Percentiles rank a stretch among this genome's conserved stretches.
Evolutionary conservation across 2,797 vertebrate genomes (phyloP).

Genomic region (Premnoplex brunnescens): DNA sequence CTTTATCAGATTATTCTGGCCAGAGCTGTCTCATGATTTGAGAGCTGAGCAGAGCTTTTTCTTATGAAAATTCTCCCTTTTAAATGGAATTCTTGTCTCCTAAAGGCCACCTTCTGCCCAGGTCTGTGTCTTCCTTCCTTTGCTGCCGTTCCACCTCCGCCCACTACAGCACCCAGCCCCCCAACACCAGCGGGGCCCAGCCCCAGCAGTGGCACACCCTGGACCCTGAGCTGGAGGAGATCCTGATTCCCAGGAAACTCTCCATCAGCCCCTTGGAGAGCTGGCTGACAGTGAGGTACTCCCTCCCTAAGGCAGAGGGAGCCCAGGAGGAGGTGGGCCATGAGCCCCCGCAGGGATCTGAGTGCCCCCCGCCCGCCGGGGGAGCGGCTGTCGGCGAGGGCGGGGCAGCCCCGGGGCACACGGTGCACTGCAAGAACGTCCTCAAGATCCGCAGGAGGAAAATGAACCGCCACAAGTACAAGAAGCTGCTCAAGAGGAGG

Average conservation of each 20-base stretch:
- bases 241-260: slow-evolving; percentile 89
- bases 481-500: slow-evolving; percentile 86
- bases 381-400: neutral
- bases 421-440: slow-evolving; percentile 85
- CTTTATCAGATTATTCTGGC: neutral
- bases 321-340: neutral
- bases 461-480: slow-evolving; percentile 94
- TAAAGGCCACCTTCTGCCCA: slow-evolving; percentile 42
- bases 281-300: slow-evolving; percentile 87
- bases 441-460: slow-evolving; percentile 91
- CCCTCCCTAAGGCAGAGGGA: slow-evolving; percentile 76
- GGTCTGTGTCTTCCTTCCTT: neutral
- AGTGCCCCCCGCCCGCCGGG: slow-evolving; percentile 62
- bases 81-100: neutral
- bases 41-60: neutral
- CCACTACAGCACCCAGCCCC: slow-evolving; percentile 74
- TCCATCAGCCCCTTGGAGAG: slow-evolving; percentile 92
- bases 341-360: neutral
- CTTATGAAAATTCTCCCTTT: neutral
- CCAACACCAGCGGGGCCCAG: slow-evolving; percentile 70
- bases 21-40: rapidly evolving
- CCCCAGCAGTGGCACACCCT: slow-evolving; percentile 76
- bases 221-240: slow-evolving; percentile 87
- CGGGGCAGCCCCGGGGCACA: neutral
- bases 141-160: neutral